Evolutionary conservation across 2,888 invertebrate genomes (phyloP), one percentile per base, ranked within the genome.

Genomic region (Dastarcus helophoroides): DNA sequence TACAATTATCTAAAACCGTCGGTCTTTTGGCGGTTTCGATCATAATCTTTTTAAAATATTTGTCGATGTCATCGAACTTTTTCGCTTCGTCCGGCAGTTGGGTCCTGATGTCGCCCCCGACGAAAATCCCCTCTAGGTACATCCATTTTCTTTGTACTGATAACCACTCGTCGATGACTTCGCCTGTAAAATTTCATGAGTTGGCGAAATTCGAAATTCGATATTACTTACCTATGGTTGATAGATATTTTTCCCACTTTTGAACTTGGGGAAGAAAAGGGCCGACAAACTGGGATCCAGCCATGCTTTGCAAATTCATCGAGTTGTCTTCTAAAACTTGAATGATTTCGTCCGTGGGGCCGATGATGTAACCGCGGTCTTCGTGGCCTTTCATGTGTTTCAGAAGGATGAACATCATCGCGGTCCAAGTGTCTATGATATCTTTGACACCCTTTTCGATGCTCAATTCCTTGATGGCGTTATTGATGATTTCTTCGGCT

Each of bases 221-320:
- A n/a, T n/a, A n/a, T n/a, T n/a, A n/a, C n/a, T n/a, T n/a, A n/a
- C n/a, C 78, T 36, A 90, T 80, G 5, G 75, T 69, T 0, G 85
- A 77, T 47, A 93, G 60, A 2, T 71, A 71, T 36, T 76, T 79
- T 49, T 91, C 91, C 88, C 89, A 88, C 37, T 76, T 79, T 52
- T 88, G 84, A 0, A 93, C 89, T 14, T 76, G 71, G 10, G 65
- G 60, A 26, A 89, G 62, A 64, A 93, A 93, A 0, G 91, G 91
- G 0, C 89, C 90, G 33, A 91, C 79, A 54, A 88, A 93, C 71
- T 81, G 82, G 2, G 86, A 86, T 0, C 82, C 82, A 1, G 80
- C 80, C 86, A 93, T 91, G 43, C 86, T 84, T 63, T 91, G 90
- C 30, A 93, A 64, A 48, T 80, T 81, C 79, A 93, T 83, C 32